A percentile compares a stretch with the other conserved stretches of the same genome.
phyloP scores from a whole-genome alignment of 2,888 invertebrate genomes.

The Sipunculus nudus region DNA sequence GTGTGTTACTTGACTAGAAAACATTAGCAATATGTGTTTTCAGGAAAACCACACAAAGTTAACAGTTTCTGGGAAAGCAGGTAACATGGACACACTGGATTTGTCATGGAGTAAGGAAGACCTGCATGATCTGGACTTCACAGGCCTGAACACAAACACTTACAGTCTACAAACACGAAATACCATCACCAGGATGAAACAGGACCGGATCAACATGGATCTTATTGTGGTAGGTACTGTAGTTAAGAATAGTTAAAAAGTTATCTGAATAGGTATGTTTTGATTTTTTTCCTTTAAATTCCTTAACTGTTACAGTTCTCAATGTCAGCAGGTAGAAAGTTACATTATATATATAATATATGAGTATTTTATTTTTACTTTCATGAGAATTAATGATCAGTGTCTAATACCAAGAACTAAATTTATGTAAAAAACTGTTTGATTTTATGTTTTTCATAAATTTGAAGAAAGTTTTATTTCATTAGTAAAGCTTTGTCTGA shows the following conservation, averaged over 20 bases:
- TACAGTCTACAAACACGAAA: constrained; percentile 58
- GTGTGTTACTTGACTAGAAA: too few species aligned
- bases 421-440: too few species aligned
- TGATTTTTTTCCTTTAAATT: not conserved
- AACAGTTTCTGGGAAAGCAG: constrained; percentile 51
- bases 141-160: constrained; percentile 52
- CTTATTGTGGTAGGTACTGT: constrained; percentile 51
- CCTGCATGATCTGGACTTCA: constrained; percentile 38
- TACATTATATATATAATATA: too few species aligned
- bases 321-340: too few species aligned
- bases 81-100: constrained; percentile 48
- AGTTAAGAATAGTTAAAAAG: not conserved
- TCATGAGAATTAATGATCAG: too few species aligned
- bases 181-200: constrained; percentile 56
- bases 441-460: too few species aligned
- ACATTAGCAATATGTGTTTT: constrained; percentile 1
- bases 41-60: constrained; percentile 53
- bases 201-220: constrained; percentile 58
- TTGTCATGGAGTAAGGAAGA: constrained; percentile 58
- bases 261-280: not conserved
- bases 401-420: too few species aligned
- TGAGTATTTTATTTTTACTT: too few species aligned
- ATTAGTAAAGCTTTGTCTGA: too few species aligned
- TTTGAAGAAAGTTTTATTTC: too few species aligned
- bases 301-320: too few species aligned